These are phyloP conservation scores for Rhincodon typus DNA, from an alignment of 2,797 vertebrate species.

Conservation along the genomic window DNA sequence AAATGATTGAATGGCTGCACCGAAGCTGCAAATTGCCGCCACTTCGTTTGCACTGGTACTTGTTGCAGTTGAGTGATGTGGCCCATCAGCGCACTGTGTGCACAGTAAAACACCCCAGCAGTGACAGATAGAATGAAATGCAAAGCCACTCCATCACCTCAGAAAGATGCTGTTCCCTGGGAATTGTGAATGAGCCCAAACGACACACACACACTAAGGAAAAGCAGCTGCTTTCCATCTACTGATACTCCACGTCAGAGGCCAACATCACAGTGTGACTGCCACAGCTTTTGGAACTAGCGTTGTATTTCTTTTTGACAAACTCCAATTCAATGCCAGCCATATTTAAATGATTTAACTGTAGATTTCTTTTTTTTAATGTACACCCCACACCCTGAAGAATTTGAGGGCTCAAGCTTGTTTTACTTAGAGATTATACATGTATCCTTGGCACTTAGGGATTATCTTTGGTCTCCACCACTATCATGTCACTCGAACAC, in stretches of 20 bases:
- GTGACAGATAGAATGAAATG: conserved; percentile 67
- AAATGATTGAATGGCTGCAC: conserved; percentile 54
- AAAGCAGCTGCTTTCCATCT: conserved; percentile 50
- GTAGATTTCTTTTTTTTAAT: not conserved
- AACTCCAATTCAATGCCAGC: not conserved
- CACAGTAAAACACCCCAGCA: conserved; percentile 70
- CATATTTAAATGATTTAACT: not conserved
- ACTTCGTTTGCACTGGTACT: conserved; percentile 54
- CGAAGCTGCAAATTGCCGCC: conserved; percentile 58
- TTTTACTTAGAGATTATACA: not conserved
- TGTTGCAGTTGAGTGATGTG: conserved; percentile 62
- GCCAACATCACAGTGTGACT: not conserved
- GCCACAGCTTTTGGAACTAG: not conserved
- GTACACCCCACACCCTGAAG: not conserved
- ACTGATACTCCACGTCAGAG: conserved; percentile 21
- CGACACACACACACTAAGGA: conserved; percentile 27
- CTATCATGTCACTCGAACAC: too few relatives aligned
- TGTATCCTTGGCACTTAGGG: not conserved
- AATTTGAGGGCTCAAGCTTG: not conserved
- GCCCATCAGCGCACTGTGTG: conserved; percentile 66
- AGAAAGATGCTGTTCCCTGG: conserved; percentile 49
- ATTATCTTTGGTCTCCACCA: not conserved
- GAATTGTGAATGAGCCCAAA: conserved; percentile 47
- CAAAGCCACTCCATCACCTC: conserved; percentile 60
- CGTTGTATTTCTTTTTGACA: not conserved